Base-by-base conservation (phyloP, 2,888 invertebrate species). In the Ptychoptera contaminata region DNA sequence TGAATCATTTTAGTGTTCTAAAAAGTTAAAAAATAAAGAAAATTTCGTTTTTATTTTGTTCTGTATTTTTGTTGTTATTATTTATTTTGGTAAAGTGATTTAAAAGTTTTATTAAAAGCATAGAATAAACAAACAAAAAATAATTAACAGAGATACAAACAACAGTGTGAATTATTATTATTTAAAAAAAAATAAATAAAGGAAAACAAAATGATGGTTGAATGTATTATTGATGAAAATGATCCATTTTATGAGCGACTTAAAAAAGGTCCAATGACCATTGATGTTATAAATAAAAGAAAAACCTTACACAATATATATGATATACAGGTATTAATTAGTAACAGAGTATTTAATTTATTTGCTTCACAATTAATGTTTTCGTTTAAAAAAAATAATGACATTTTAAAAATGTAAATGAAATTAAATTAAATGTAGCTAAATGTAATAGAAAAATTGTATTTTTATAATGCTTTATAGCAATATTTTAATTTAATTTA, bases 171-270 rank as follows among this genome's bases (percentile, higher is more conserved):
- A 23, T 10, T 8, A 38, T 37, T 12, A 14, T 15, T 15, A 16
- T 15, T 6, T 14, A 10, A 37, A 37, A 34, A 2, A 35, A 23
- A 35, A 42, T 6, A 35, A 32, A 32, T 16, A 37, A 31, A 37
- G 8, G 36, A 23, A 31, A 38, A 38, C 45, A 57, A 51, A 50
- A 61, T 61, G 61, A 59, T 60, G 61, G 49, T 50, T 12, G 61
- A 61, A 54, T 57, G 52, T 46, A 45, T 54, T 46, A 50, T 58
- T 35, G 57, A 56, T 46, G 53, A 55, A 40, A 55, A 53, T 46
- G 58, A 60, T 51, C 59, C 59, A 8, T 50, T 57, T 42, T 57
- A 55, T 49, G 45, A 51, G 35, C 44, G 51, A 44, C 49, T 59
- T 35, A 52, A 53, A 38, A 46, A 44, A 37, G 47, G 50, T 32